phyloP scores from a whole-genome alignment of 2,797 vertebrate genomes.

The Sebastes matsubarae region DNA sequence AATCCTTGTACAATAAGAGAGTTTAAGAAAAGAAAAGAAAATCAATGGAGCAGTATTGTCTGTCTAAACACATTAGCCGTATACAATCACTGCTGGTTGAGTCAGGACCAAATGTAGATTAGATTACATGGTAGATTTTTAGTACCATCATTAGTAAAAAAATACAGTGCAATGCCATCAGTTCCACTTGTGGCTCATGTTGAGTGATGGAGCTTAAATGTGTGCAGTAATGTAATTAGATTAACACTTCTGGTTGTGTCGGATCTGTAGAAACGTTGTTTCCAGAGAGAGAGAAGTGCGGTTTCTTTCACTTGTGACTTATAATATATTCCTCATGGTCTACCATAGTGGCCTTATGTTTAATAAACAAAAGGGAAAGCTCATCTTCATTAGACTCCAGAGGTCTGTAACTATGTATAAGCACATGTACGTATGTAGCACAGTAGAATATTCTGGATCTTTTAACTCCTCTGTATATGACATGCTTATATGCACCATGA shows the following conservation, averaged over 20 bases:
- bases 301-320: constrained; percentile 58
- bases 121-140: constrained; percentile 55
- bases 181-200: constrained; percentile 79
- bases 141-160: constrained; percentile 45
- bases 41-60: constrained; percentile 63
- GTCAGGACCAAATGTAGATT: constrained; percentile 74
- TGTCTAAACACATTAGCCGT: constrained; percentile 40
- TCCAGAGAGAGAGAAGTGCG: constrained; percentile 10
- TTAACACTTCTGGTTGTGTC: constrained; percentile 41
- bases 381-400: constrained; percentile 40
- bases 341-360: constrained; percentile 88
- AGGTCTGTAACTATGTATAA: constrained; percentile 67
- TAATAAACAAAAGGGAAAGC: constrained; percentile 64
- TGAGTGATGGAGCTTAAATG: constrained; percentile 67
- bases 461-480: constrained; percentile 37
- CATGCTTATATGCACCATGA: constrained; percentile 50
- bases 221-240: constrained; percentile 65
- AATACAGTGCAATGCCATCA: constrained; percentile 55
- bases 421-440: constrained; percentile 80
- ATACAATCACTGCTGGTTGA: constrained; percentile 72
- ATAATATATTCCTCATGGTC: constrained; percentile 68
- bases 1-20: constrained; percentile 57
- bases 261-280: constrained; percentile 50
- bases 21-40: constrained; percentile 41
- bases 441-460: constrained; percentile 46